Conservation (phyloP, 1,140 invertebrate species). For the Epicauta chinensis region DNA sequence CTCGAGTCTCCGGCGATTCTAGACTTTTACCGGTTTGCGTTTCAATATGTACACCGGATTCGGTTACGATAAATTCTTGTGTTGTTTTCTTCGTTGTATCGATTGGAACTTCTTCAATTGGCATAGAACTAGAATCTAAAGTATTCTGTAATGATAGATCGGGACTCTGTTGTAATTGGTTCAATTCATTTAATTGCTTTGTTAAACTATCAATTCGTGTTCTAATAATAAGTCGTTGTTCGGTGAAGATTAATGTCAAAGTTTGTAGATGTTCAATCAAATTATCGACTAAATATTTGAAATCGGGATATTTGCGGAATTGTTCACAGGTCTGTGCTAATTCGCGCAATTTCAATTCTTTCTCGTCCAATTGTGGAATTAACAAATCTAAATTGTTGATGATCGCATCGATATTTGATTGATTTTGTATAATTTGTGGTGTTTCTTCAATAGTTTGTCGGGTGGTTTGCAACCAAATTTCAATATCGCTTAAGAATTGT, state of each 20-base stretch:
- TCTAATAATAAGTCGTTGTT: conserved; percentile 51
- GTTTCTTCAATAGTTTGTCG: conserved; percentile 29
- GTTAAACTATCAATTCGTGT: conserved; percentile 50
- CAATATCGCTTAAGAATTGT: conserved; percentile 54
- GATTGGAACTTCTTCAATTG: conserved; percentile 48
- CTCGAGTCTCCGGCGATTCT: conserved; percentile 38
- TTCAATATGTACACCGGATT: conserved; percentile 41
- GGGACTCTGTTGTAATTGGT: conserved; percentile 23
- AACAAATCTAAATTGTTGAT: conserved; percentile 46
- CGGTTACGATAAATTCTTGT: conserved; percentile 24
- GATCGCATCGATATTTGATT: conserved; percentile 44
- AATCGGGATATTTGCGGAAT: conserved; percentile 45
- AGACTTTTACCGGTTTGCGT: conserved; percentile 55
- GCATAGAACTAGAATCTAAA: conserved; percentile 55
- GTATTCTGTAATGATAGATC: conserved; percentile 50
- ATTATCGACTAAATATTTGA: conserved; percentile 47
- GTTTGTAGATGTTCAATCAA: conserved; percentile 50
- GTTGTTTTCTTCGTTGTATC: conserved; percentile 15
- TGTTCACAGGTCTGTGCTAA: conserved; percentile 50
- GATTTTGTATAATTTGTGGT: conserved; percentile 27
- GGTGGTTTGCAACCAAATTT: conserved; percentile 52
- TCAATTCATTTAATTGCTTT: conserved; percentile 38
- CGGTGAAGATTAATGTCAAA: conserved; percentile 49
- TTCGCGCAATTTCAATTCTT: conserved; percentile 52
- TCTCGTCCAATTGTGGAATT: conserved; percentile 51